phyloP scores from a whole-genome alignment of 2,113 vertebrate genomes.

The Eupsittula cactorum region DNA sequence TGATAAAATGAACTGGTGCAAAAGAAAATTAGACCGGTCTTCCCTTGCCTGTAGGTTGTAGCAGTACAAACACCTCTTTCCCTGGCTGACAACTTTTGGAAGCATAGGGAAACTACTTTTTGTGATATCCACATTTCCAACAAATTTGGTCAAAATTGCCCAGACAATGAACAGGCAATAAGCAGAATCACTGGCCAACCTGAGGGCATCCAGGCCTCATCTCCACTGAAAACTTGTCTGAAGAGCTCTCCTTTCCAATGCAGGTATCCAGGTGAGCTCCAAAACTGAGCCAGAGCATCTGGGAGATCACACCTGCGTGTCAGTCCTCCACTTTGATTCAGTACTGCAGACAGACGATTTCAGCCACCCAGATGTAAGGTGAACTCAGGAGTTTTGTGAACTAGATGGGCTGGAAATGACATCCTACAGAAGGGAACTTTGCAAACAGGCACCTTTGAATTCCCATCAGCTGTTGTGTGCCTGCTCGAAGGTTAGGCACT shows the following conservation, averaged over 20 bases:
- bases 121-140: not conserved
- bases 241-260: not conserved
- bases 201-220: not conserved
- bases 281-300: not conserved
- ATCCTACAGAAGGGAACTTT: not conserved
- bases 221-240: not conserved
- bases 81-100: not conserved
- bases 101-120: not conserved
- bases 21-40: not conserved
- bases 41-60: not conserved
- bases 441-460: not conserved
- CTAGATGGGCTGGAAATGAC: not conserved
- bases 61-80: fast-evolving
- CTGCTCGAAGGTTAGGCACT: not conserved
- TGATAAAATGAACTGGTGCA: not conserved
- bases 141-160: not conserved
- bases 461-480: not conserved
- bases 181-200: not conserved
- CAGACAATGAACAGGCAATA: not conserved
- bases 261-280: not conserved
- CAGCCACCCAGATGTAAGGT: not conserved
- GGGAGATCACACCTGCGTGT: not conserved
- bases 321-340: not conserved
- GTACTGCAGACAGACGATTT: not conserved
- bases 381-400: not conserved